phyloP scores from a whole-genome alignment of 2,888 invertebrate genomes.

The Troides helena region DNA sequence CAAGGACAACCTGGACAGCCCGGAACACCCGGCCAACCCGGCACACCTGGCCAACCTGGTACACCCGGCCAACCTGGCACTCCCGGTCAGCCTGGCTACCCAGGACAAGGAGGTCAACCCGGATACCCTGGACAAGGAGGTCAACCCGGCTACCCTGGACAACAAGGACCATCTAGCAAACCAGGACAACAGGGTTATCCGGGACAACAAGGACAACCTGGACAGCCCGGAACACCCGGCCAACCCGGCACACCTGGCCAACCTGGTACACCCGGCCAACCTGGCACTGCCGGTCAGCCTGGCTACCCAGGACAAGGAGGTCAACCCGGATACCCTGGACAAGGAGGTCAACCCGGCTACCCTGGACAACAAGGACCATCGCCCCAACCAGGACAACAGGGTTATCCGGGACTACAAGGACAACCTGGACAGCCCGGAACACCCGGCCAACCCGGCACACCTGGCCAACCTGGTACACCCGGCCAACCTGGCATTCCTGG shows the following conservation, averaged over 20 bases:
- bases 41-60: conserved; percentile 29
- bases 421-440: conserved; percentile 35
- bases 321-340: conserved; percentile 39
- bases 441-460: conserved; percentile 30
- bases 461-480: conserved; percentile 29
- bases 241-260: conserved; percentile 38
- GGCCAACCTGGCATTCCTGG: conserved; percentile 30
- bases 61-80: conserved; percentile 14
- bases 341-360: conserved; percentile 30
- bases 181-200: too few relatives aligned
- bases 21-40: conserved; percentile 36
- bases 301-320: conserved; percentile 35
- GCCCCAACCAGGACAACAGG: conserved; percentile 36
- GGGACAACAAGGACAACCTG: too few relatives aligned
- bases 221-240: conserved; percentile 26
- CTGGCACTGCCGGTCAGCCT: conserved; percentile 32
- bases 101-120: conserved; percentile 32
- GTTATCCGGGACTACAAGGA: conserved; percentile 38
- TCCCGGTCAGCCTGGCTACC: conserved; percentile 38
- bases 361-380: conserved; percentile 33
- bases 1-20: conserved; percentile 40
- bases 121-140: conserved; percentile 44
- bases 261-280: conserved; percentile 41
- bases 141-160: conserved; percentile 32
- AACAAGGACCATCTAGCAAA: too few relatives aligned